phyloP scores from a whole-genome alignment of 2,113 vertebrate species.

The Lamprologus lemairii region DNA sequence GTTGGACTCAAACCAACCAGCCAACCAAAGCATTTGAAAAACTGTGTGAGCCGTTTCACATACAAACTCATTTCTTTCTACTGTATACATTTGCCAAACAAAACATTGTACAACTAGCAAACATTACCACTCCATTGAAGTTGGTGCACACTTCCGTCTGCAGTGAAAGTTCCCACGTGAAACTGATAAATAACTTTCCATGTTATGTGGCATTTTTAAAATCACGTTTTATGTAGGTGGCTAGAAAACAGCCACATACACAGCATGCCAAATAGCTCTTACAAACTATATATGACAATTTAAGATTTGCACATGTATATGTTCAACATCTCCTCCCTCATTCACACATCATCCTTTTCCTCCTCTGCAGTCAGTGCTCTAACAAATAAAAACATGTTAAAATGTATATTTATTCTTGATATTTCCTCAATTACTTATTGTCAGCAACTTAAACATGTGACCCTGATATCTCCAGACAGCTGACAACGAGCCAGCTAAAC shows the following conservation, averaged over 20 bases:
- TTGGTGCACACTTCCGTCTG: neutral
- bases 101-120: neutral
- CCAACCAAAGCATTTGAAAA: neutral
- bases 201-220: neutral
- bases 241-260: neutral
- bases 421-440: neutral
- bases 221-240: accelerated
- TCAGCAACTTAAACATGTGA: neutral
- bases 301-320: accelerated
- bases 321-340: neutral
- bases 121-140: neutral
- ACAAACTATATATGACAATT: neutral
- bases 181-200: neutral
- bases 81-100: neutral
- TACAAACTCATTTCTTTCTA: neutral
- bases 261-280: neutral
- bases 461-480: neutral
- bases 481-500: neutral
- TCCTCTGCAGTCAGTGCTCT: neutral
- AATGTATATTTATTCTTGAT: neutral
- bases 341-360: neutral
- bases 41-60: neutral
- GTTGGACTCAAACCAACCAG: accelerated
- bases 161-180: neutral
- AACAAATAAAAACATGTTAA: neutral